Conservation (phyloP, 2,113 vertebrate genomes). For the Aspidoscelis tigris region DNA sequence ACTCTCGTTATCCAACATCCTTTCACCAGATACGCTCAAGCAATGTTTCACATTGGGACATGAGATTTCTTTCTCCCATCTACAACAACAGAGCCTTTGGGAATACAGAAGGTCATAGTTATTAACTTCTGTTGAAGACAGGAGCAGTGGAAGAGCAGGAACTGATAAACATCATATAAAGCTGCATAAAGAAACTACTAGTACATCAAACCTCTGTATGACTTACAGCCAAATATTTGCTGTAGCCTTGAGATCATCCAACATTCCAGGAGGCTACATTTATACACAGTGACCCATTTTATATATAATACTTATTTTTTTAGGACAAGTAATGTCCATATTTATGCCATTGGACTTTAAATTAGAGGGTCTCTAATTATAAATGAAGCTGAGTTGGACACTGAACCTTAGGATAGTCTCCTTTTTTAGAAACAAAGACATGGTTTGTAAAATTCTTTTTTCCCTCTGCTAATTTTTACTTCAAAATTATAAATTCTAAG, state of each 20-base stretch:
- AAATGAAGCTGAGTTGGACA: not conserved
- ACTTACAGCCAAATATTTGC: too few species aligned
- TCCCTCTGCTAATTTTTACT: not conserved
- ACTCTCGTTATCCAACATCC: too few species aligned
- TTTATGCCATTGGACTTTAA: not conserved
- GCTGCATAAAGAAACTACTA: not conserved
- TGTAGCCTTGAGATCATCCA: too few species aligned
- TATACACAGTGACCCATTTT: too few species aligned
- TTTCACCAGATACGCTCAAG: too few species aligned
- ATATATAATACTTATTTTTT: too few species aligned
- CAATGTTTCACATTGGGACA: slow-evolving; percentile 10
- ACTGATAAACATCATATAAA: not conserved
- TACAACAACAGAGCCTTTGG: slow-evolving; percentile 24
- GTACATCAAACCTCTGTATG: not conserved
- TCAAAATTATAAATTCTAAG: too few species aligned
- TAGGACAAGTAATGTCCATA: not conserved
- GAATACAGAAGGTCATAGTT: slow-evolving; percentile 31
- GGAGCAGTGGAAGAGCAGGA: not conserved
- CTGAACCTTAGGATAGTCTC: not conserved
- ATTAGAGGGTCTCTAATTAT: not conserved
- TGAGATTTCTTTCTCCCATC: not conserved
- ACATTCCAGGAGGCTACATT: not conserved
- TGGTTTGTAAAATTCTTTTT: not conserved
- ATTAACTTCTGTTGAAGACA: slow-evolving; percentile 15
- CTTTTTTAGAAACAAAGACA: not conserved